Evolutionary conservation across 2,797 vertebrate species (phyloP), one percentile per base, ranked within the genome.

Genomic region (Gymnoscopelus microlampas): DNA sequence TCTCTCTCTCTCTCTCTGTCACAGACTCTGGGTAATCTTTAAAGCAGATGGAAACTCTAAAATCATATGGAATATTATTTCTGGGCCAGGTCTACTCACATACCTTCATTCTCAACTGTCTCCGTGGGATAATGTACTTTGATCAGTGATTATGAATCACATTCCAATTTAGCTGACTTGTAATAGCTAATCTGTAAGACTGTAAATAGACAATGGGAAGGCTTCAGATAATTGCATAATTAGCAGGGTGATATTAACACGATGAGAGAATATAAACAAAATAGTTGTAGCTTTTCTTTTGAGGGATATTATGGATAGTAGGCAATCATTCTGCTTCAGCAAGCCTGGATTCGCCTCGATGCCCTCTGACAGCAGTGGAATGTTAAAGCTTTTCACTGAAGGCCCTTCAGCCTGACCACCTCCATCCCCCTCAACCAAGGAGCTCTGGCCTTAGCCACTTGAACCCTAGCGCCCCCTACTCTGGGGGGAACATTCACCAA

Each of bases 341-440:
- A 92, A 85, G 92, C 88, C 87, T 82, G 71, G 90, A 91, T 92
- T 84, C 12, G 93, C 81, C 87, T 84, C 74, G 73, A 82, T 93
- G 90, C 87, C 88, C 90, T 89, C 87, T 91, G 89, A 93, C 89
- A 91, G 87, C 73, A 86, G 76, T 74, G 91, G 92, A 94, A 95
- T 93, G 93, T 87, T 85, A 87, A 79, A 19, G 85, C 76, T 90
- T 91, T 89, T 84, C 74, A 89, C 83, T 77, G 79, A 88, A 91
- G 84, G 84, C 87, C 88, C 78, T 81, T 91, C 79, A 92, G 89
- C 88, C 89, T 80, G 84, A 86, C 88, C 91, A 91, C 89, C 86
- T 92, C 75, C 54, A 76, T 81, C 73, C 65, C 62, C 49, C 53
- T 68, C 61, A 82, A 83, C 84, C 74, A 77, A 85, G 77, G 85